Conservation (phyloP, 92 coral and sea anemone species). For the Bergia puertoricense region DNA sequence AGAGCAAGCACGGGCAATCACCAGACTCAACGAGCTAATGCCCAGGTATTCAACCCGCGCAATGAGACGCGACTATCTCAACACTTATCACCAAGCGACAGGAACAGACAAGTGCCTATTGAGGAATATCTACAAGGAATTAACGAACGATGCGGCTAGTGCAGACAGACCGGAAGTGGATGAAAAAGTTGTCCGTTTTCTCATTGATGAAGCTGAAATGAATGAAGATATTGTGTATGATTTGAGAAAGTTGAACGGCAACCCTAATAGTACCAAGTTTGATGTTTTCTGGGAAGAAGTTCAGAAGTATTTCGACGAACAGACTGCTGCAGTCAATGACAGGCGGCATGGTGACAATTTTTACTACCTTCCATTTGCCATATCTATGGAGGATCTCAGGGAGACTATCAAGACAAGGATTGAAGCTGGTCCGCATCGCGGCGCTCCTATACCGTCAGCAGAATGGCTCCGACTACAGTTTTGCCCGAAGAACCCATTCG, state of each 20-base stretch:
- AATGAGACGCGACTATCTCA: not conserved
- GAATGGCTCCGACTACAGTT: constrained; percentile 13
- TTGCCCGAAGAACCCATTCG: not conserved
- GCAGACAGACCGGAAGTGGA: not conserved
- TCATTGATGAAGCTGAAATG: not conserved
- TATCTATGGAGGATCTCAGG: not conserved
- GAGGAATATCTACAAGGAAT: not conserved
- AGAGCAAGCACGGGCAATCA: constrained; percentile 1
- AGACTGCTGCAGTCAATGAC: constrained; percentile 10
- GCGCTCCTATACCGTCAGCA: not conserved
- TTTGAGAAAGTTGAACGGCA: not conserved
- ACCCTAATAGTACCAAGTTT: constrained; percentile 11
- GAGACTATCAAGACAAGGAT: not conserved
- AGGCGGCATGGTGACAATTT: not conserved
- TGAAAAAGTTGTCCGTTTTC: not conserved
- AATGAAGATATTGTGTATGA: not conserved
- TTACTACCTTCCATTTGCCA: constrained; percentile 8
- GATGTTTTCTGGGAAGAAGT: constrained; percentile 4
- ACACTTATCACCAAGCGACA: not conserved
- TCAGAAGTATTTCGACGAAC: not conserved
- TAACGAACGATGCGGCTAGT: not conserved
- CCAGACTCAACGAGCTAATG: constrained; percentile 8
- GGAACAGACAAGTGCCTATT: constrained; percentile 5
- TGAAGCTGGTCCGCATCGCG: not conserved
- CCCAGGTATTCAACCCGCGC: not conserved